A percentile compares a stretch with the other conserved stretches of the same genome.
Conservation (phyloP, 1,140 invertebrate genomes). For the Aphaenogaster rudis region DNA sequence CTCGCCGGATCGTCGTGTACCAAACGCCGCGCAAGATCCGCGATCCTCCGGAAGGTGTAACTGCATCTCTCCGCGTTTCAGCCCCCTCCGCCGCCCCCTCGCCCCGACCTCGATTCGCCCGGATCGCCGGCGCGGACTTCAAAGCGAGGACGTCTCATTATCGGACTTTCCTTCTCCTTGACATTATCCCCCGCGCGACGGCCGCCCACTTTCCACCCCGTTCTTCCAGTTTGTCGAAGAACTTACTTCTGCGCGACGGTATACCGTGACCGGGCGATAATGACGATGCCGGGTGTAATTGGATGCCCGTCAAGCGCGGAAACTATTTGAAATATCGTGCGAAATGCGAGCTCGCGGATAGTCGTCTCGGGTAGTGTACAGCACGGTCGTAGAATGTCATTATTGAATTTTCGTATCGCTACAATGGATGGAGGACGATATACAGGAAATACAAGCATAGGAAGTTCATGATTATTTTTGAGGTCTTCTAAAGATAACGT, state of each 20-base stretch:
- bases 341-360: constrained; percentile 42
- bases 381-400: constrained; percentile 15
- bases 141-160: constrained; percentile 75
- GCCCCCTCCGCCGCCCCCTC: neutral
- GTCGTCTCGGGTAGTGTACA: neutral
- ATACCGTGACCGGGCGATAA: constrained; percentile 70
- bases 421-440: neutral
- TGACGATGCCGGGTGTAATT: constrained; percentile 66
- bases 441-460: neutral
- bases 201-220: constrained; percentile 2
- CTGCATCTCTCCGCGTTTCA: constrained; percentile 41
- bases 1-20: constrained; percentile 68
- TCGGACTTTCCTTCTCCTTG: constrained; percentile 66
- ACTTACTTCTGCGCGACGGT: constrained; percentile 54
- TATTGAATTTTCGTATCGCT: constrained; percentile 38
- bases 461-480: neutral
- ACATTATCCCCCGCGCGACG: constrained; percentile 36
- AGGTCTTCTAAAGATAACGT: neutral
- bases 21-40: constrained; percentile 46
- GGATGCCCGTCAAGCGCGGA: constrained; percentile 61
- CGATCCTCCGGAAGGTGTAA: constrained; percentile 67
- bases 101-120: constrained; percentile 52
- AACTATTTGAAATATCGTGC: constrained; percentile 51
- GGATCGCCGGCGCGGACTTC: constrained; percentile 70
- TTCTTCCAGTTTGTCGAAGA: constrained; percentile 48